Base-by-base conservation (phyloP, 2,113 vertebrate genomes). In the Cyanoderma ruficeps region DNA sequence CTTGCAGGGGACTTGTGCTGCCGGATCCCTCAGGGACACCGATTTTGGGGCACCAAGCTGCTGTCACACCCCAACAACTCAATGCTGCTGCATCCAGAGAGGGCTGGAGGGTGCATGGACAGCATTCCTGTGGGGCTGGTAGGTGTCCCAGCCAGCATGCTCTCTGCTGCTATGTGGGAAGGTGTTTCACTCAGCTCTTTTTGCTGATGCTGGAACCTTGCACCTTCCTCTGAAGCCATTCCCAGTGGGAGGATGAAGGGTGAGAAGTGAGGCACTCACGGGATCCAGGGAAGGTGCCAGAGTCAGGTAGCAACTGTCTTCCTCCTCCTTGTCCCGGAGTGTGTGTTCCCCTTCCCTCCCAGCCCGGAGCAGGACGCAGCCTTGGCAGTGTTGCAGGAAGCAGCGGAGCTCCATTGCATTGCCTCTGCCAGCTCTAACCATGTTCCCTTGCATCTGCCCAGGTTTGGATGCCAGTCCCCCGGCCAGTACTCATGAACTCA, bases 401-500 rank as follows among this genome's bases (percentile, higher is more conserved):
- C 91, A 94, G 89, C 3, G 17, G 83, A 90, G 59, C 25, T 69
- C 70, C 39, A 2, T 49, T 13, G 0, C 0, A 0, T 42, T 76
- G 72, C 89, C 80, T 68, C 11, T 92, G 41, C 81, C 42, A 84
- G 39, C 72, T 95, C 17, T 98, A 97, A 98, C 91, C 78, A 2
- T 97, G 96, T 97, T 97, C 95, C 95, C 35, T 98, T 97, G 87
- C 87, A 87, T 96, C 77, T 97, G 86, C 94, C 95, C 97, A 99
- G 99, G 99, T 99, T 96, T 99, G 99, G 99, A 99, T 96, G 98
- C 99, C 98, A 99, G 98, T 98, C 98, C 99, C 97, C 99, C 98
- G 92, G 98, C 99, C 98, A 99, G 99, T 98, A 99, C 99, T 98
- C 99, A 99, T 91, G 99, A 99, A 98, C 99, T 99, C 98, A 98